A percentile compares a stretch with the other conserved stretches of the same genome.
phyloP scores from a whole-genome alignment of 2,888 invertebrate species.

The Tipula vernalis region DNA sequence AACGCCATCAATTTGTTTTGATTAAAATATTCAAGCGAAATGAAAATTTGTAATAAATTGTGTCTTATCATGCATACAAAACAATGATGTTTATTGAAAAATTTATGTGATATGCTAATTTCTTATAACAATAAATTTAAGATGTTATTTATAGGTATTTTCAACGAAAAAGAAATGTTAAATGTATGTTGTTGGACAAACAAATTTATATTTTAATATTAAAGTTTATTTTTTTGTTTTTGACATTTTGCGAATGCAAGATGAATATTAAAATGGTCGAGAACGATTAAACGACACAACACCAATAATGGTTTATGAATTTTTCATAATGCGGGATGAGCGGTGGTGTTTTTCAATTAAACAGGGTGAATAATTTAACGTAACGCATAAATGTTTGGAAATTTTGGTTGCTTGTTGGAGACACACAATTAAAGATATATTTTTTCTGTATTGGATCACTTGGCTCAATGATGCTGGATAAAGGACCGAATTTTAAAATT shows the following conservation, averaged over 20 bases:
- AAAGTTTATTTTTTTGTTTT: neutral
- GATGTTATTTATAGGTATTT: neutral
- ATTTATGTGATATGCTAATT: neutral
- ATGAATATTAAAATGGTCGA: neutral
- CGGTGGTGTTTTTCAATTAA: no score
- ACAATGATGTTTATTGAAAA: neutral
- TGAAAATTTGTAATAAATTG: neutral
- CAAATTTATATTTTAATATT: neutral
- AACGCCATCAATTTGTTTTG: neutral
- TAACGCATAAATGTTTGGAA: no score
- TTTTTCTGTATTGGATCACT: no score
- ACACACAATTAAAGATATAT: no score
- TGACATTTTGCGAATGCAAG: neutral
- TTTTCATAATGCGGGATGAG: neutral
- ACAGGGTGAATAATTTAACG: no score
- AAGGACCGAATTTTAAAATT: no score
- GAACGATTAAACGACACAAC: neutral
- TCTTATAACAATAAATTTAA: neutral
- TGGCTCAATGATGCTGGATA: no score
- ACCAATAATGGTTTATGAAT: neutral
- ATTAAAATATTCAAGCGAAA: neutral
- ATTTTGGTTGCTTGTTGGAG: no score
- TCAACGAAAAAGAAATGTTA: neutral
- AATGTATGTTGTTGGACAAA: neutral
- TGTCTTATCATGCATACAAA: neutral